Evolutionary conservation across 2,797 vertebrate genomes (phyloP).

Genomic region (Alca torda): DNA sequence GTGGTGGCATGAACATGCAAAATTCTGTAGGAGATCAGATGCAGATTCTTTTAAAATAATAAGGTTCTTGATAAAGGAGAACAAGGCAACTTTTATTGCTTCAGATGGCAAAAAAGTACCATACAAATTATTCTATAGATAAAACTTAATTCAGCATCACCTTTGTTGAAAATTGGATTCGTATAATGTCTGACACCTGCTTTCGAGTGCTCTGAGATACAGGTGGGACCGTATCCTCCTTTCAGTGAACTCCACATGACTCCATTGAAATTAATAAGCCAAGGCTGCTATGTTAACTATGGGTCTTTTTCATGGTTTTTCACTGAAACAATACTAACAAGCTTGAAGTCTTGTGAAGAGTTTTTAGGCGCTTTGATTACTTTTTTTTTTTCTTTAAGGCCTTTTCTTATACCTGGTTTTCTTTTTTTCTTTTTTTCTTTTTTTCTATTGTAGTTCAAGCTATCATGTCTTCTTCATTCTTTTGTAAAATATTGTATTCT

Average conservation of each 20-base stretch:
- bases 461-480: neutral
- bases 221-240: neutral
- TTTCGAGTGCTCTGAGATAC: neutral
- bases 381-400: neutral
- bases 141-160: neutral
- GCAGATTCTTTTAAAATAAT: neutral
- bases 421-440: no score
- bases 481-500: neutral
- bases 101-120: neutral
- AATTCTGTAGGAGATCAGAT: neutral
- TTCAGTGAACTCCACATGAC: neutral
- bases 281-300: neutral
- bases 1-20: neutral
- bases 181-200: fast-evolving
- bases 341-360: neutral
- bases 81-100: neutral
- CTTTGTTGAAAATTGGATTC: neutral
- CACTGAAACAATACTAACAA: neutral
- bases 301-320: neutral
- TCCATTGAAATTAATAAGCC: neutral
- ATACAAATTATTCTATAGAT: neutral
- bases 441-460: neutral
- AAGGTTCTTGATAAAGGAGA: neutral
- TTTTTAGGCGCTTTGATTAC: neutral
- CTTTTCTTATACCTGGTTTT: neutral